Evolutionary conservation across 1,140 invertebrate species (phyloP).

Genomic region (Cyclina sinensis): DNA sequence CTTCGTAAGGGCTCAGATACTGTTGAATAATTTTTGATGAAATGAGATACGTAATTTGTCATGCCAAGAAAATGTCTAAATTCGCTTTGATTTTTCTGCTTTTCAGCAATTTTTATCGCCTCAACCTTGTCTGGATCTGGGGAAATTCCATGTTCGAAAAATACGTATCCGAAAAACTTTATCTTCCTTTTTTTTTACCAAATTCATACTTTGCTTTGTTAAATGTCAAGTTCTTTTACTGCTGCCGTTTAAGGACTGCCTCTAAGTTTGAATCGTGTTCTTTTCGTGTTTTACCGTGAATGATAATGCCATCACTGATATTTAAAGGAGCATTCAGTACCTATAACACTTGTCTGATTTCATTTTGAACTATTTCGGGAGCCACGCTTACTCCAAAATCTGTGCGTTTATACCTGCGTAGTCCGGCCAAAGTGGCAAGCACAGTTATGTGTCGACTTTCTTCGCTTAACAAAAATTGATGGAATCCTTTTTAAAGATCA

Average conservation of each 20-base stretch:
- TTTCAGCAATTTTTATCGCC: background rate
- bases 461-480: too few species aligned
- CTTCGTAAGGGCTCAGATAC: background rate
- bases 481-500: too few species aligned
- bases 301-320: background rate
- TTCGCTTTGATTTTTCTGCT: background rate
- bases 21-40: background rate
- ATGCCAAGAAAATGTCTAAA: background rate
- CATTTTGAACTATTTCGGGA: conserved; percentile 56
- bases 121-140: background rate
- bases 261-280: conserved; percentile 34
- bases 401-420: conserved; percentile 39
- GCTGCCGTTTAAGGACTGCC: background rate
- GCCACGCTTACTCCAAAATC: conserved; percentile 48
- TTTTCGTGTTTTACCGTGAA: background rate
- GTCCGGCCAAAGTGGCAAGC: background rate
- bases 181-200: background rate
- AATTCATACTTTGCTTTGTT: conserved; percentile 63
- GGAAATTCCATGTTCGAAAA: background rate
- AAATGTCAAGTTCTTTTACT: conserved; percentile 40
- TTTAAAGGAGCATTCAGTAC: background rate
- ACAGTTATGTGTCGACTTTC: too few species aligned
- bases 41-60: background rate
- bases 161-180: background rate
- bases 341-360: background rate